Evolutionary conservation across 2,797 vertebrate genomes (phyloP).

Genomic region (Enoplosus armatus): DNA sequence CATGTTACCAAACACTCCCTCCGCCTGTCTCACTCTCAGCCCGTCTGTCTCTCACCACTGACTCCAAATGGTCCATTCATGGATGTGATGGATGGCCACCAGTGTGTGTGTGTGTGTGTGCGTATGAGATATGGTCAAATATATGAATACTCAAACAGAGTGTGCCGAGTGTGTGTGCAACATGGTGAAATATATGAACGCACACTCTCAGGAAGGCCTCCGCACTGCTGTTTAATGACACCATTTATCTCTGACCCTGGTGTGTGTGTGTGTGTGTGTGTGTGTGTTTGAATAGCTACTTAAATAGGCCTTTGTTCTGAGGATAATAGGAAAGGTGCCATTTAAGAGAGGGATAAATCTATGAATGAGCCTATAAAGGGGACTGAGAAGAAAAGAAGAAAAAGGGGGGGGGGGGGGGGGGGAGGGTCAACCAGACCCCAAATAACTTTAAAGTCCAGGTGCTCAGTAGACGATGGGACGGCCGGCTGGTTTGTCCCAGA

Average conservation of each 20-base stretch:
- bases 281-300: conserved; percentile 22
- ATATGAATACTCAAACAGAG: conserved; percentile 48
- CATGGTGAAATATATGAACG: conserved; percentile 35
- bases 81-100: conserved; percentile 56
- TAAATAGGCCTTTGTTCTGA: conserved; percentile 50
- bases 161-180: conserved; percentile 34
- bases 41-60: conserved; percentile 45
- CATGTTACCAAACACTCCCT: conserved; percentile 34
- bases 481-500: conserved; percentile 14
- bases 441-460: conserved; percentile 28
- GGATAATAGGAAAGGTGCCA: conserved; percentile 52
- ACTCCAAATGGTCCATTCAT: conserved; percentile 68
- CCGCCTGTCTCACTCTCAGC: not conserved
- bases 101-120: conserved; percentile 37
- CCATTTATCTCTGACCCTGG: conserved; percentile 65
- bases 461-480: conserved; percentile 13
- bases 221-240: conserved; percentile 64
- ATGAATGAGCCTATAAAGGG: conserved; percentile 10
- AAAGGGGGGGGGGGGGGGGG: not conserved
- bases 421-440: not conserved
- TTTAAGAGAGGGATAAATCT: conserved; percentile 27
- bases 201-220: conserved; percentile 58
- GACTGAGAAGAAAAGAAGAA: conserved; percentile 20
- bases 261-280: conserved; percentile 26
- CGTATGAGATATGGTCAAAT: conserved; percentile 47